Conservation (phyloP, 2,797 vertebrate species). For the Acipenser ruthenus region DNA sequence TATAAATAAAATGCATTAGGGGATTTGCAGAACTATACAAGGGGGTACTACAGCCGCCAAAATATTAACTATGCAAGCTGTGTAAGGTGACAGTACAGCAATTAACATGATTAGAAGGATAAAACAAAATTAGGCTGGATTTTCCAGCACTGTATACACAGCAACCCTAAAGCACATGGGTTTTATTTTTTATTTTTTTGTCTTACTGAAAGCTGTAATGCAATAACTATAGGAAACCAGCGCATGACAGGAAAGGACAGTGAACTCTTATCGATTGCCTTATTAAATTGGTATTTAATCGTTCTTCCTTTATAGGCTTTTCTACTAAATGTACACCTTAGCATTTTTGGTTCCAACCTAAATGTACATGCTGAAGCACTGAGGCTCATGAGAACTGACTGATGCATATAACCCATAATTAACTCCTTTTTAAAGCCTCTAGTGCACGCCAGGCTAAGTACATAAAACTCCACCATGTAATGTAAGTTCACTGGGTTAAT, state of each 20-base stretch:
- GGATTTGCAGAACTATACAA: not conserved
- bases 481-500: constrained; percentile 37
- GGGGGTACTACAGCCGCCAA: constrained; percentile 2
- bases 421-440: constrained; percentile 38
- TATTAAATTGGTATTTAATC: constrained; percentile 1
- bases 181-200: too few relatives aligned
- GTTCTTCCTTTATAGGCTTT: constrained; percentile 33
- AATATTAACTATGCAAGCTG: not conserved
- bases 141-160: too few relatives aligned
- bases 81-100: not conserved
- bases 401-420: constrained; percentile 53
- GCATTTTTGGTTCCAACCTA: constrained; percentile 24
- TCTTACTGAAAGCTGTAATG: too few relatives aligned
- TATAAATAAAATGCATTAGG: constrained; percentile 5
- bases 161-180: too few relatives aligned
- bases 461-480: constrained; percentile 43
- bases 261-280: too few relatives aligned
- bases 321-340: constrained; percentile 3
- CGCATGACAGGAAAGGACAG: too few relatives aligned
- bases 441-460: constrained; percentile 13
- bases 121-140: not conserved
- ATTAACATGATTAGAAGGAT: not conserved
- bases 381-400: constrained; percentile 47
- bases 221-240: too few relatives aligned
- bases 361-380: constrained; percentile 15